These are phyloP conservation scores for Parambassis ranga DNA, from an alignment of 2,797 vertebrate genomes.

Conservation along the genomic window DNA sequence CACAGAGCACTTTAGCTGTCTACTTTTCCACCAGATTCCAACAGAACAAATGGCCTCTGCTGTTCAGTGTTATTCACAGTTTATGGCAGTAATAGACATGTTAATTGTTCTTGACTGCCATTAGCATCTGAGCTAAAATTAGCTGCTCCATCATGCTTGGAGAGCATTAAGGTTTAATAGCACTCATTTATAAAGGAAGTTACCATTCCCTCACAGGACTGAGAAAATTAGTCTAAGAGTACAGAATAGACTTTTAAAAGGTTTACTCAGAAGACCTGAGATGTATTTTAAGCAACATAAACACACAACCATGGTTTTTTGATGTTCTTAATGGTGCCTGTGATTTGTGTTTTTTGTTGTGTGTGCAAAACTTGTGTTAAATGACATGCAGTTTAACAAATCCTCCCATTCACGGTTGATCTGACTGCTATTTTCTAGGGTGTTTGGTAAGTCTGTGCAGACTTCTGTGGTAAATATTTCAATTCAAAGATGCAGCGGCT, in stretches of 20 bases:
- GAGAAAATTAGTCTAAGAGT: slow-evolving; percentile 46
- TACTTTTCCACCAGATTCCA: slow-evolving; percentile 27
- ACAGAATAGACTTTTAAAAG: slow-evolving; percentile 32
- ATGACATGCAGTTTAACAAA: neutral
- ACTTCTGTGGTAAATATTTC: neutral
- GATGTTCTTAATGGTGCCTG: neutral
- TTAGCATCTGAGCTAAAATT: slow-evolving; percentile 71
- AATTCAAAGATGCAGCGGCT: neutral
- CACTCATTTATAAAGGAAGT: slow-evolving; percentile 63
- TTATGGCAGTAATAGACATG: slow-evolving; percentile 70
- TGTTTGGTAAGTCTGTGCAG: neutral
- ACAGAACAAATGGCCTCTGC: slow-evolving; percentile 51
- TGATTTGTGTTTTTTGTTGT: neutral
- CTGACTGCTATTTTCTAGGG: neutral
- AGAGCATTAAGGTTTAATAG: slow-evolving; percentile 69
- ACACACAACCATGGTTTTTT: neutral
- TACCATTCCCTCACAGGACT: slow-evolving; percentile 48
- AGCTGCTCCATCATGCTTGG: slow-evolving; percentile 71
- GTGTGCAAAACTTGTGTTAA: neutral
- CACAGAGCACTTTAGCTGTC: slow-evolving; percentile 32
- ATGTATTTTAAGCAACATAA: neutral
- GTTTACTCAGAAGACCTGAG: slow-evolving; percentile 26
- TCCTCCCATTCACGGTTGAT: neutral
- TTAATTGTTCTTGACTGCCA: slow-evolving; percentile 68
- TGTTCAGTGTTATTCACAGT: slow-evolving; percentile 66